Evolutionary conservation across 2,113 vertebrate species (phyloP).

Genomic region (Neoarius graeffei): DNA sequence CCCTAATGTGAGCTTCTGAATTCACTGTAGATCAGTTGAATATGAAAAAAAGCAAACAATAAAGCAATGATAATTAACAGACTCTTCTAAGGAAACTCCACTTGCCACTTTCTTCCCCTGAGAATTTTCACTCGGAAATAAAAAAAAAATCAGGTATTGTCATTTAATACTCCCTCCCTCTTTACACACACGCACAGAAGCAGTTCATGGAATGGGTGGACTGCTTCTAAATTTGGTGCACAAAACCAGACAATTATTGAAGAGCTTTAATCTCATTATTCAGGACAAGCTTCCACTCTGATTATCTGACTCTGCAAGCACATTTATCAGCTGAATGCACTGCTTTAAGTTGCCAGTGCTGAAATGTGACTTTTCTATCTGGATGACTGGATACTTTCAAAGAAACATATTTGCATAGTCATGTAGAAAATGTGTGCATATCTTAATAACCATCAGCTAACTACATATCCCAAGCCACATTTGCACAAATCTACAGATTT

Average conservation of each 20-base stretch:
- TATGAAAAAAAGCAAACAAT: background rate
- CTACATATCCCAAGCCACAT: slow-evolving; percentile 26
- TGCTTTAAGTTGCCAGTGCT: background rate
- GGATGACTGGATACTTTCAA: background rate
- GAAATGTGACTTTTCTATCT: slow-evolving; percentile 19
- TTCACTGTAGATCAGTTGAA: background rate
- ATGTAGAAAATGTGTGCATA: background rate
- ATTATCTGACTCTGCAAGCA: slow-evolving; percentile 3
- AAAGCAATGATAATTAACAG: background rate
- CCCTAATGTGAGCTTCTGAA: slow-evolving; percentile 1
- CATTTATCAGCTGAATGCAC: slow-evolving; percentile 20
- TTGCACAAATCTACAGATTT: slow-evolving; percentile 19
- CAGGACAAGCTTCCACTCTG: slow-evolving; percentile 23
- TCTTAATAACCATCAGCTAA: slow-evolving; percentile 25
- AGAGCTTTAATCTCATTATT: slow-evolving; percentile 44
- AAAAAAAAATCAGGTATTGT: slow-evolving; percentile 1
- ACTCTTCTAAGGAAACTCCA: background rate
- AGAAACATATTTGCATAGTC: background rate
- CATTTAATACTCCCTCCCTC: background rate
- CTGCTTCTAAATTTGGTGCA: slow-evolving; percentile 33
- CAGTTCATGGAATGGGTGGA: background rate
- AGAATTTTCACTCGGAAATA: background rate
- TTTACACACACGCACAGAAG: background rate
- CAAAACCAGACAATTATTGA: slow-evolving; percentile 38
- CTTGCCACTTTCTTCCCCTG: background rate